Percentiles rank a stretch among this genome's conserved stretches.
phyloP scores from a whole-genome alignment of 2,797 vertebrate species.

The Falco biarmicus region DNA sequence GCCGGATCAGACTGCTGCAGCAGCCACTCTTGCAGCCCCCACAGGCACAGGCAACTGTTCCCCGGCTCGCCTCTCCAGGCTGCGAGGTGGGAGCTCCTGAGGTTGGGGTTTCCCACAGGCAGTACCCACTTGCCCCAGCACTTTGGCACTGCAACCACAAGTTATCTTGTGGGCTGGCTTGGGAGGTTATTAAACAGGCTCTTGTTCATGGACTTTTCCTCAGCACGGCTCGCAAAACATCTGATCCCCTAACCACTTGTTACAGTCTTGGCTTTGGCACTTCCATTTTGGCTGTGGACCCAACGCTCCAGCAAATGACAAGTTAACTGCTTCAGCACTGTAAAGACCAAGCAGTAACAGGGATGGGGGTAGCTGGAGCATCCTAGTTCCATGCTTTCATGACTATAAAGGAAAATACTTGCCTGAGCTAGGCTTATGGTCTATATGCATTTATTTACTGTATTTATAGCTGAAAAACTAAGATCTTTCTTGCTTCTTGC shows the following conservation, averaged over 20 bases:
- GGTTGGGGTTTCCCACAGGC: not conserved
- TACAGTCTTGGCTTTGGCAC: not conserved
- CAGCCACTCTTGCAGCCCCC: not conserved
- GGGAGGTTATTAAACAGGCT: not conserved
- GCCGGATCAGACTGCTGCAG: rapidly evolving
- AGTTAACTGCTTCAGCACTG: not conserved
- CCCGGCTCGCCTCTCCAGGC: rapidly evolving
- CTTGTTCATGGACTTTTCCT: not conserved
- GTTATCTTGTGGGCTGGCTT: not conserved
- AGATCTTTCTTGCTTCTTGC: not conserved
- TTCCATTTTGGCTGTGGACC: not conserved
- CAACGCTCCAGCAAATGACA: not conserved
- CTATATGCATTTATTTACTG: not conserved
- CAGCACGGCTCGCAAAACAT: rapidly evolving
- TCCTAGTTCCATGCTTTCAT: rapidly evolving
- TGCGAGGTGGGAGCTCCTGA: not conserved
- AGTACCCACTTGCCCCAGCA: rapidly evolving
- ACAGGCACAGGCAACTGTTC: not conserved
- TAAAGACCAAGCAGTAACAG: not conserved
- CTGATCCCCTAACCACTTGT: constrained; percentile 7
- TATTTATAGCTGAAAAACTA: not conserved
- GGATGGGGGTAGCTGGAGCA: not conserved
- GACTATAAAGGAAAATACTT: not conserved
- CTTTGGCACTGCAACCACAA: not conserved
- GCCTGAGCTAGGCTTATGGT: not conserved